phyloP scores from a whole-genome alignment of 92 coral and sea anemone genomes.

The Epizoanthus scotinus region DNA sequence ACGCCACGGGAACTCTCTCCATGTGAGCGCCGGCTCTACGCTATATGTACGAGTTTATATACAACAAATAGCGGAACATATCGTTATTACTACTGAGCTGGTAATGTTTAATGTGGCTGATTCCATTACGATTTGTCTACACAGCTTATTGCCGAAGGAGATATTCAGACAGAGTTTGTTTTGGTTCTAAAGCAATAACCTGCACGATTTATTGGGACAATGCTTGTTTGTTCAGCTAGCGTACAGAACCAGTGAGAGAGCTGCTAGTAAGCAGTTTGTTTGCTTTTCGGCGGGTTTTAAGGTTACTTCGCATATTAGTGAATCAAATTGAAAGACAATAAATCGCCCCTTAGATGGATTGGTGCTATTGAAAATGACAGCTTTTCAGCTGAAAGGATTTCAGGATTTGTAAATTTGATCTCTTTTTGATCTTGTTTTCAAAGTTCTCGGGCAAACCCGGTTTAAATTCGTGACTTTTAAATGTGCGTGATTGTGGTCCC shows the following conservation, averaged over 20 bases:
- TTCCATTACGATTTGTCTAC: not conserved
- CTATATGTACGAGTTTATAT: too few species aligned
- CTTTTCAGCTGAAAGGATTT: not conserved
- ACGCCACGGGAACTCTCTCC: not conserved
- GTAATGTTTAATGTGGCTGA: not conserved
- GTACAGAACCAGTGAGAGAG: slow-evolving; percentile 10
- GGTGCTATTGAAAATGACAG: slow-evolving; percentile 5
- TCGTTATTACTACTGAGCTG: too few species aligned
- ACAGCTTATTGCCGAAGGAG: not conserved
- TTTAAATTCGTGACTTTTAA: not conserved
- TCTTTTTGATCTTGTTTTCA: not conserved
- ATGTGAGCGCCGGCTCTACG: not conserved
- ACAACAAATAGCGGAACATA: too few species aligned
- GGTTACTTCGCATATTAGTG: slow-evolving; percentile 9
- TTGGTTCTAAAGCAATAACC: slow-evolving; percentile 16
- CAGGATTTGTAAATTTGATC: not conserved
- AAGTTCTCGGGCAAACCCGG: not conserved
- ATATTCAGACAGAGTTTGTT: slow-evolving; percentile 32
- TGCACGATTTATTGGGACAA: slow-evolving; percentile 1
- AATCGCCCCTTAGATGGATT: slow-evolving; percentile 14
- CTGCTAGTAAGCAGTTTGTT: not conserved
- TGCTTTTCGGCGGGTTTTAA: slow-evolving; percentile 6
- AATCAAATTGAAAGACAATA: slow-evolving; percentile 35
- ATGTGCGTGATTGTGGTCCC: not conserved
- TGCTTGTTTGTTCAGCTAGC: slow-evolving; percentile 24